phyloP scores from a whole-genome alignment of 2,888 invertebrate genomes.

The Poecilus cupreus region DNA sequence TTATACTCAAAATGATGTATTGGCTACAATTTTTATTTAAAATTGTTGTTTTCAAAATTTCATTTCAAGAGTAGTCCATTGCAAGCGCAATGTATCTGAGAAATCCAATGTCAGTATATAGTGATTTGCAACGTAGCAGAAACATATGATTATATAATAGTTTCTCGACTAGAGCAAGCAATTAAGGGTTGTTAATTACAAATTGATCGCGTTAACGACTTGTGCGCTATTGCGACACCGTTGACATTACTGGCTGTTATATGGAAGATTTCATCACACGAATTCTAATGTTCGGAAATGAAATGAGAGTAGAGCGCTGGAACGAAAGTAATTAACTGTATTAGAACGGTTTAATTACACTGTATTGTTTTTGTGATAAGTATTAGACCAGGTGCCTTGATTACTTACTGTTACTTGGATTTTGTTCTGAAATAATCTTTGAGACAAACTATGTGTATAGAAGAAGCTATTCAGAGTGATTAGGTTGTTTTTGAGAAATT shows the following conservation, averaged over 20 bases:
- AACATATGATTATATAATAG: not conserved
- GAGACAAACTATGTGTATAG: no score
- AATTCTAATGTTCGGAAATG: slow-evolving; percentile 4
- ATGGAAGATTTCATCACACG: slow-evolving; percentile 22
- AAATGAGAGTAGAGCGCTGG: slow-evolving; percentile 17
- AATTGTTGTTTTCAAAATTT: no score
- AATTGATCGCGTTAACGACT: slow-evolving; percentile 16
- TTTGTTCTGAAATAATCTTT: no score
- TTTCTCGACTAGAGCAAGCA: not conserved
- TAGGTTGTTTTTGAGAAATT: no score
- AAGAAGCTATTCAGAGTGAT: no score
- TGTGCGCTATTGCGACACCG: not conserved
- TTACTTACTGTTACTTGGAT: not conserved
- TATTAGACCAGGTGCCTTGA: slow-evolving; percentile 3
- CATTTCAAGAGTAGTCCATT: no score
- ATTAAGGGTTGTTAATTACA: slow-evolving; percentile 33
- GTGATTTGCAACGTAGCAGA: not conserved
- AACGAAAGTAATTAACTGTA: slow-evolving; percentile 5
- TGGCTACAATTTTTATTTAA: no score
- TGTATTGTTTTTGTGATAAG: slow-evolving; percentile 9
- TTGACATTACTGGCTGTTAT: not conserved
- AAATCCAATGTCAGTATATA: no score
- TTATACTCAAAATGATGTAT: no score
- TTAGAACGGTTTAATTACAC: slow-evolving; percentile 16
- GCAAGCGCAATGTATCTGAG: no score